phyloP scores from a whole-genome alignment of 2,113 vertebrate genomes.

The Stegastes partitus region DNA sequence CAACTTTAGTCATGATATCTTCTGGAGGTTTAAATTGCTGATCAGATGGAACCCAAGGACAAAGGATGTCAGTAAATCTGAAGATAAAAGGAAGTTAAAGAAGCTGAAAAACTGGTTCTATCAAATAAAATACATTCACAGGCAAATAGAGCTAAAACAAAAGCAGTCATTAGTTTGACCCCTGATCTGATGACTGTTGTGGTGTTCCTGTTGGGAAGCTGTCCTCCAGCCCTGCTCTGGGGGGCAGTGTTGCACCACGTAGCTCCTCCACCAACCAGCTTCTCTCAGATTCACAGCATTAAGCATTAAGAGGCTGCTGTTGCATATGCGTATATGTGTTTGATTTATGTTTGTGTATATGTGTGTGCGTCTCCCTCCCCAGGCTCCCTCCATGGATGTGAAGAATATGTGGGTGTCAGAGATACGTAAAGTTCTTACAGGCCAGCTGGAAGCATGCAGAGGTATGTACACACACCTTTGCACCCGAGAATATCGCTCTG shows the following conservation, averaged over 20 bases:
- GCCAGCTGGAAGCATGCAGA: slow-evolving; percentile 92
- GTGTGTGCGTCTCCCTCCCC: slow-evolving; percentile 48
- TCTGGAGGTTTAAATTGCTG: no score
- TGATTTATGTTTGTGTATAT: slow-evolving; percentile 1
- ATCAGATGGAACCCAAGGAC: no score
- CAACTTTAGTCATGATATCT: no score
- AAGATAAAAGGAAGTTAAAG: no score
- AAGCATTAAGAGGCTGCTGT: slow-evolving; percentile 1
- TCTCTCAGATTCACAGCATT: not conserved
- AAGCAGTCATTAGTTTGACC: no score
- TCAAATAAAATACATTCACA: no score
- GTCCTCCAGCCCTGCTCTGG: slow-evolving; percentile 39
- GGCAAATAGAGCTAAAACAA: no score
- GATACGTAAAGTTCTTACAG: slow-evolving; percentile 93
- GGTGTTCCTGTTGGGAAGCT: no score
- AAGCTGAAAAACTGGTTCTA: no score
- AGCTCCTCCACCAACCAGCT: not conserved
- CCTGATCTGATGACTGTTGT: no score
- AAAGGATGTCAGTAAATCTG: no score
- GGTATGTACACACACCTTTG: slow-evolving; percentile 76
- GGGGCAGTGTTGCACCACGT: slow-evolving; percentile 72
- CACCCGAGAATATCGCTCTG: not conserved
- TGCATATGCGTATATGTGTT: slow-evolving; percentile 15
- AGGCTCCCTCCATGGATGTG: slow-evolving; percentile 95
- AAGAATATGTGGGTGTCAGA: slow-evolving; percentile 96